These are phyloP conservation scores for Nematopogon swammerdamellus DNA, from an alignment of 2,888 invertebrate genomes.

Conservation along the genomic window DNA sequence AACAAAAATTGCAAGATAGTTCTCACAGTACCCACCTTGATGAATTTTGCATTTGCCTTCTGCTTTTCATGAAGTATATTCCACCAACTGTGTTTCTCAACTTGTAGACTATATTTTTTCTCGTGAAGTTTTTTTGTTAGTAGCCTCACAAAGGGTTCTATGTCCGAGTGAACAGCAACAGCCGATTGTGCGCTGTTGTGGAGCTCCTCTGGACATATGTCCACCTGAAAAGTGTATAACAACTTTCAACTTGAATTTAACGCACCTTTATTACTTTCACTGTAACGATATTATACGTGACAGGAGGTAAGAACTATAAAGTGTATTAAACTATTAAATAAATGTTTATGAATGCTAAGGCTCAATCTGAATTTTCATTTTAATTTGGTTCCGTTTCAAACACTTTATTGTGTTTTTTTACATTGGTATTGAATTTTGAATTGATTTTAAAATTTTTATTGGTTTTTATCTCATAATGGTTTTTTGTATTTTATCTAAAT, in stretches of 20 bases:
- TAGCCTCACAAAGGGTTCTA: conserved; percentile 67
- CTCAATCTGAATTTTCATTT: too few species aligned
- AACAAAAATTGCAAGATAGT: too few species aligned
- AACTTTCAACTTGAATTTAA: conserved; percentile 3
- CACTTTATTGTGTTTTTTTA: too few species aligned
- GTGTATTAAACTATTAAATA: too few species aligned
- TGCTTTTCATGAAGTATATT: conserved; percentile 65
- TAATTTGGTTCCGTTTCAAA: too few species aligned
- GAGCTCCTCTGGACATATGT: conserved; percentile 86
- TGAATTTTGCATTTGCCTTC: conserved; percentile 66
- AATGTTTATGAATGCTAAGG: too few species aligned
- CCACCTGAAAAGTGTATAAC: conserved; percentile 56
- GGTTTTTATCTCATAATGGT: too few species aligned
- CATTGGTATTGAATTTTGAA: too few species aligned
- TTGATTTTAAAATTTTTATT: too few species aligned
- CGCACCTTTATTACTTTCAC: neutral
- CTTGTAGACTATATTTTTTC: conserved; percentile 57
- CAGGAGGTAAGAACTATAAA: too few species aligned
- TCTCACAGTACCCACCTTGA: too few species aligned
- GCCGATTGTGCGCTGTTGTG: conserved; percentile 82
- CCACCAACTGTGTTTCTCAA: conserved; percentile 71
- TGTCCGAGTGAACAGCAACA: conserved; percentile 83
- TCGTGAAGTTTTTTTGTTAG: conserved; percentile 57
- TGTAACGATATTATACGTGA: neutral
- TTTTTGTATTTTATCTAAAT: too few species aligned